Conservation (phyloP, 2,113 vertebrate genomes). For the Neolamprologus cancellatus region DNA sequence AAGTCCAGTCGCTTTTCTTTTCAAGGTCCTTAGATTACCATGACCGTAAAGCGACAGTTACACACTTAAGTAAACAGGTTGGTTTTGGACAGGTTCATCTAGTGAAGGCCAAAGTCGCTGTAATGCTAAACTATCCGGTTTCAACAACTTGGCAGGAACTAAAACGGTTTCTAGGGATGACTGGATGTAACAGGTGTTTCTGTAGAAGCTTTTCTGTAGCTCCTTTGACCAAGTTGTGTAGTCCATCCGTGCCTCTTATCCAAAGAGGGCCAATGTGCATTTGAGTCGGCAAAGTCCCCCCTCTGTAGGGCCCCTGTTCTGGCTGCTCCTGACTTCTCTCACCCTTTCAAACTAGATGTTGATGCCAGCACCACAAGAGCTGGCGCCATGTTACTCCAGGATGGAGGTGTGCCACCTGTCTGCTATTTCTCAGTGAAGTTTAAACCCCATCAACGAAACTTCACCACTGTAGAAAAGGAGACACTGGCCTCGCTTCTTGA, state of each 20-base stretch:
- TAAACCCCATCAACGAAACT: neutral
- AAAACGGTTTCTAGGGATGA: neutral
- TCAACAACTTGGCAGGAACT: rapidly evolving
- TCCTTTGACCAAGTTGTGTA: neutral
- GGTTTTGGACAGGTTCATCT: neutral
- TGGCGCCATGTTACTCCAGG: neutral
- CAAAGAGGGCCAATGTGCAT: rapidly evolving
- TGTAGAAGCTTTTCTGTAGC: neutral
- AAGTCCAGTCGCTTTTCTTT: neutral
- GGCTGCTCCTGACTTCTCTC: neutral
- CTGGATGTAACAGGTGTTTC: neutral
- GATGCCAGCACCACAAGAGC: neutral
- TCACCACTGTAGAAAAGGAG: neutral
- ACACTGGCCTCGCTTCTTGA: neutral
- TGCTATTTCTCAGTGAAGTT: neutral
- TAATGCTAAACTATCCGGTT: neutral
- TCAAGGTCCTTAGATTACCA: neutral
- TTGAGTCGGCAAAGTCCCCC: neutral
- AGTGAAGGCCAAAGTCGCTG: neutral
- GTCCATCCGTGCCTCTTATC: neutral
- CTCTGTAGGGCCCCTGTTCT: neutral
- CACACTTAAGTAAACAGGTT: rapidly evolving
- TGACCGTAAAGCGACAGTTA: neutral
- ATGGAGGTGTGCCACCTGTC: neutral
- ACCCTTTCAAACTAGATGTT: neutral